Conservation (phyloP, 2,888 invertebrate species). For the Drosophila anomalata region DNA sequence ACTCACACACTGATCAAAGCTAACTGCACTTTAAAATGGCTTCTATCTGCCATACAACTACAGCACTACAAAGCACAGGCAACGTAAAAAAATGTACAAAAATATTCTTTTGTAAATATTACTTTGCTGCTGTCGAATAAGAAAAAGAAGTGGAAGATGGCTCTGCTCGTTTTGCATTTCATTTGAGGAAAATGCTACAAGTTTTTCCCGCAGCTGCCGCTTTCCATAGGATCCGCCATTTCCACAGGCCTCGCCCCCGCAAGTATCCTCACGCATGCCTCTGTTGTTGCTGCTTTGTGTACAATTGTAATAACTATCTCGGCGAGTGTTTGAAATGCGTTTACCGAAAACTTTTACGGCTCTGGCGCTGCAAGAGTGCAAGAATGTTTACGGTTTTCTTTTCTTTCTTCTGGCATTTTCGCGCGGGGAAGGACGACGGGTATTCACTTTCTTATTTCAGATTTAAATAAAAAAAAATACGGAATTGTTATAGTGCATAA, state of each 20-base stretch:
- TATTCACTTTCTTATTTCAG: constrained; percentile 29
- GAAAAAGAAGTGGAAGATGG: constrained; percentile 27
- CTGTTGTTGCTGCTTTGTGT: constrained; percentile 56
- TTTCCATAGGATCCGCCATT: constrained; percentile 1
- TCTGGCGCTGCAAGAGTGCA: constrained; percentile 69
- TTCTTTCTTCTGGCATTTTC: not conserved
- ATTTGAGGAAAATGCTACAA: constrained; percentile 66
- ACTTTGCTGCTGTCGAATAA: constrained; percentile 21
- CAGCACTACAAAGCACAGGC: constrained; percentile 34
- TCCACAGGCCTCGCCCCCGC: not conserved
- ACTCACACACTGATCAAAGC: constrained; percentile 61
- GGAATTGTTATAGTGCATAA: constrained; percentile 48
- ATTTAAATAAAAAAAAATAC: constrained; percentile 36
- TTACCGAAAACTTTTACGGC: constrained; percentile 74
- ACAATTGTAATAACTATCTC: constrained; percentile 78
- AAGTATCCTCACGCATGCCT: constrained; percentile 23
- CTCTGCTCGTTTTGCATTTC: constrained; percentile 68
- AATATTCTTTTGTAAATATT: constrained; percentile 68
- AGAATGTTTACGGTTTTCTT: constrained; percentile 45
- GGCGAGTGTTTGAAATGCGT: constrained; percentile 79
- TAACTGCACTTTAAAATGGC: constrained; percentile 75
- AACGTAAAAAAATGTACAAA: constrained; percentile 31
- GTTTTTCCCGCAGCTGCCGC: constrained; percentile 44
- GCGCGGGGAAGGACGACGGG: not conserved
- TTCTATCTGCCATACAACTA: constrained; percentile 54